phyloP scores from a whole-genome alignment of 2,113 vertebrate genomes.

The Mesembrinibis cayennensis region DNA sequence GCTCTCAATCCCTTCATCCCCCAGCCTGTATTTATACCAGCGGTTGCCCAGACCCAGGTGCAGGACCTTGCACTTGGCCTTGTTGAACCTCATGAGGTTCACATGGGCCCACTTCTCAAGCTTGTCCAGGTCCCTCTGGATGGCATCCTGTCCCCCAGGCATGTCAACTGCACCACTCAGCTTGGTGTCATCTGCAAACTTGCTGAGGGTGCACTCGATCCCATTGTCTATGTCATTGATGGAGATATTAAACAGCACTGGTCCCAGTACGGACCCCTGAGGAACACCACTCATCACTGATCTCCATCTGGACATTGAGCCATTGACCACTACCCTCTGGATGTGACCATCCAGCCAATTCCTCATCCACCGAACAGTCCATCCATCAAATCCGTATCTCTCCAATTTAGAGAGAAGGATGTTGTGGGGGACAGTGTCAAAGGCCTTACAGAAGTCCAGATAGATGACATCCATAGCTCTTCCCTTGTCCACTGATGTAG shows the following conservation, averaged over 20 bases:
- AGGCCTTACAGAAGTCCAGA: neutral
- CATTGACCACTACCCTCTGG: neutral
- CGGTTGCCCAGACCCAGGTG: too few species aligned
- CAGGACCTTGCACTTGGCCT: too few species aligned
- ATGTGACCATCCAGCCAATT: neutral
- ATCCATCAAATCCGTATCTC: neutral
- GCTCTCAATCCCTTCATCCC: too few species aligned
- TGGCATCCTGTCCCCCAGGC: neutral
- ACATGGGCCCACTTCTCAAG: too few species aligned
- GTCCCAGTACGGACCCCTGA: neutral
- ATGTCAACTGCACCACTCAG: neutral
- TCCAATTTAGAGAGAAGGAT: neutral
- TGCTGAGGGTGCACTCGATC: neutral
- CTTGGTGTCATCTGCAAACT: neutral
- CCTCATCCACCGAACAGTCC: neutral
- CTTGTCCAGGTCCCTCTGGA: neutral
- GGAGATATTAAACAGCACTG: neutral
- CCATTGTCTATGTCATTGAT: neutral
- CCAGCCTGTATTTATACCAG: too few species aligned
- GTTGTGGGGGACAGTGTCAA: neutral
- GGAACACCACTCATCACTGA: neutral
- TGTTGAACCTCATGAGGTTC: too few species aligned
- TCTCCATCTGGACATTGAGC: neutral
- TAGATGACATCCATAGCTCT: neutral
- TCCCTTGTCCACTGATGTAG: neutral